Base-by-base conservation (phyloP, 2,888 invertebrate species). In the Monoplex corrugatus region DNA sequence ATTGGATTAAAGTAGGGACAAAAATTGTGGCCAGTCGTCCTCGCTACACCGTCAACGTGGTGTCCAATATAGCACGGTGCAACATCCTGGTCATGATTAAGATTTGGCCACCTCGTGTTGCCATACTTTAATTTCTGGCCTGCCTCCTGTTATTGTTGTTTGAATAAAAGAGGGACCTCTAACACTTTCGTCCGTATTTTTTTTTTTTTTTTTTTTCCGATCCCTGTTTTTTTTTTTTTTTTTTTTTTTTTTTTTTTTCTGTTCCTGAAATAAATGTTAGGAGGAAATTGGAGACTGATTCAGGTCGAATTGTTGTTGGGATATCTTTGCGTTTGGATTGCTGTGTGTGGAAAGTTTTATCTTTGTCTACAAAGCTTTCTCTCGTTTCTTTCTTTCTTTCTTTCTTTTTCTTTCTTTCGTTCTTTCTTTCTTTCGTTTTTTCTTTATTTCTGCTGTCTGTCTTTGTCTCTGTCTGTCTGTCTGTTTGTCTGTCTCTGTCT, bases 1-100 rank as follows among this genome's bases (percentile, higher is more conserved):
- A 84, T 84, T 84, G 84, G 84, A 84, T 84, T 84, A 84, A 84
- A 84, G 57, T 57, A 84, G 57, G 84, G 84, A 84, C 45, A 57
- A 57, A 84, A 84, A 83, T 35, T 45, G 45, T 19, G 19, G 3
- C 45, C 16, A n/a, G 5, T 13, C 75, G 2, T 38, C 38, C 5
- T 38, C 75, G 38, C 19, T 10, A 16, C n/a, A n/a, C 3, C 23
- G n/a, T 2, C 40, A 10, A n/a, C n/a, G n/a, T n/a, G n/a, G 78
- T 23, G 78, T 43, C 43, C 43, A 80, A 80, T 43, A 43, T 80
- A 28, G 78, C 40, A 43, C 28, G 78, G 78, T 8, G 43, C 28
- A 13, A 28, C 5, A 43, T n/a, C 1, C 6, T 32, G 28, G 32
- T 23, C 8, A 40, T 16, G 78, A 43, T 40, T 40, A 28, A 43